phyloP scores from a whole-genome alignment of 64 coral and sea anemone species.

The Actinia tenebrosa region DNA sequence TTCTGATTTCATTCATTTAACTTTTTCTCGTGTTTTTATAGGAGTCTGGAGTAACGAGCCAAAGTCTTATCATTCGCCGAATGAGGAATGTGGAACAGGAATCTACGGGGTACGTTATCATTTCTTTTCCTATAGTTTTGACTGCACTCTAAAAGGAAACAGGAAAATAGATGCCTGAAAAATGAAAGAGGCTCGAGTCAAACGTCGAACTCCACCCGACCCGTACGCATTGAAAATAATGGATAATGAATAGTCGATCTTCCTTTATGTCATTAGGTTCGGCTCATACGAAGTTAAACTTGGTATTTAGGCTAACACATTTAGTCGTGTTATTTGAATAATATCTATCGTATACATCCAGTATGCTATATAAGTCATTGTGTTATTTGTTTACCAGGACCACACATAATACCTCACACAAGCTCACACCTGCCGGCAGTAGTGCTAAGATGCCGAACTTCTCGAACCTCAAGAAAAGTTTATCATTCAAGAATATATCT shows the following conservation, averaged over 20 bases:
- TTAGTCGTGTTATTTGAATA: no score
- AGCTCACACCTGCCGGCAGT: slow-evolving; percentile 58
- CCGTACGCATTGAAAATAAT: no score
- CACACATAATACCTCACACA: slow-evolving; percentile 46
- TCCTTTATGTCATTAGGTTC: no score
- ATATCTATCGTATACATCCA: no score
- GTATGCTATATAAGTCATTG: background rate
- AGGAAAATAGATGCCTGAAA: no score
- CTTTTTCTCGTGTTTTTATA: slow-evolving; percentile 11
- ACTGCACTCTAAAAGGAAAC: no score
- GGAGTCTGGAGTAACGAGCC: slow-evolving; percentile 82
- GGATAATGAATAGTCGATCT: no score
- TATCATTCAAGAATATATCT: slow-evolving; percentile 96
- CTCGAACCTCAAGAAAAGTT: slow-evolving; percentile 93
- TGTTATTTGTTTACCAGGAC: background rate
- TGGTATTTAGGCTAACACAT: no score
- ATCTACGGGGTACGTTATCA: background rate
- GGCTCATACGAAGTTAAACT: no score
- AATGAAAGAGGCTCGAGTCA: no score
- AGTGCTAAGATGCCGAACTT: slow-evolving; percentile 72
- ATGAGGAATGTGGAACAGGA: slow-evolving; percentile 93
- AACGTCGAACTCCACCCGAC: no score
- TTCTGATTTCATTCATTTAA: background rate
- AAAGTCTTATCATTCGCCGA: slow-evolving; percentile 84
- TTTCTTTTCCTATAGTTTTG: background rate